Base-by-base conservation (phyloP, 2,888 invertebrate species). In the Pollenia labialis region DNA sequence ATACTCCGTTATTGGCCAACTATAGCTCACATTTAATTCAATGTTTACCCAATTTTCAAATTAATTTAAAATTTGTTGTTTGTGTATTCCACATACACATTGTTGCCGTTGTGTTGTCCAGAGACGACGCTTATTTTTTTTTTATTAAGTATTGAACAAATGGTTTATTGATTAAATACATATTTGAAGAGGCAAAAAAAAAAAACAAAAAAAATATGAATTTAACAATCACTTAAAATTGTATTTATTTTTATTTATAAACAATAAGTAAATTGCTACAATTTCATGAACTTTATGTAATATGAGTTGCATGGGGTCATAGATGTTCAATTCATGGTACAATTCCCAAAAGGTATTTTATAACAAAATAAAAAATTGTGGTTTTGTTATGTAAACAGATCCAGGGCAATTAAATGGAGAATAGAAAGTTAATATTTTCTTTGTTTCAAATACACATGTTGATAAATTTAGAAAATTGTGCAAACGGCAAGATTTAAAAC, bases 251-350 rank as follows among this genome's bases (percentile, higher is more conserved):
- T 50, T 16, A n/a, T 48, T 23, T 66, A 16, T 12, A 44, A 66
- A 52, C 7, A 68, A 50, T 6, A 68, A 50, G 52, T 40, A 68
- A 68, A 52, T 8, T 50, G 68, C 32, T 68, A n/a, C 50, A 52
- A 7, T 68, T 68, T 40, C 40, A 40, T 50, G 50, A n/a, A 40
- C 14, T 68, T 40, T 52, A 11, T 68, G 50, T 68, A 32, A 68
- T 16, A 40, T 52, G 32, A 50, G 16, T 52, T 16, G 32, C n/a
- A 16, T 44, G 46, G 4, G 48, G 23, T 23, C 18, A 9, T 10
- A 14, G 9, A 52, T 40, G 16, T 52, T 32, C 32, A 50, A 40
- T 32, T 32, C 6, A 32, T 32, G 32, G 18, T n/a, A 68, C 11
- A 68, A 68, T 52, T 68, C 50, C 50, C 50, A 16, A 52, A 32